Evolutionary conservation across 37 sponge, comb jelly and placozoan genomes (phyloP).

Genomic region (Ianthella basta): DNA sequence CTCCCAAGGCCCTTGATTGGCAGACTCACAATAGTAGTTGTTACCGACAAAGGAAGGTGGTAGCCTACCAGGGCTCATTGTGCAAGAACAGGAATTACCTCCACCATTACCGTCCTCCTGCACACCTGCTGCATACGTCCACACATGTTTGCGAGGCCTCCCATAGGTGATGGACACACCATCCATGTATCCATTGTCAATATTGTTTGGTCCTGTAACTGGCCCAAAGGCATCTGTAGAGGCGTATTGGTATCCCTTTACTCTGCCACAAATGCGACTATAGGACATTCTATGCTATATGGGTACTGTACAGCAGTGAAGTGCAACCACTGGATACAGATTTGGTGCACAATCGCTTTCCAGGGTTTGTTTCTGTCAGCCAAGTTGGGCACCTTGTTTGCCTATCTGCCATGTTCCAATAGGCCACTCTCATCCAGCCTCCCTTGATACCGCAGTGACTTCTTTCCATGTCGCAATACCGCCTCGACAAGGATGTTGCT

Average conservation of each 20-base stretch:
- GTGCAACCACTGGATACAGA: constrained; percentile 19
- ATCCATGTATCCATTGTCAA: background rate
- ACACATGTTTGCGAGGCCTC: background rate
- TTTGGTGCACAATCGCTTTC: constrained; percentile 2
- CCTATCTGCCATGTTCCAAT: background rate
- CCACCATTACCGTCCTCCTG: background rate
- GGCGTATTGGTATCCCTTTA: too few species aligned
- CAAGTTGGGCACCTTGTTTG: background rate
- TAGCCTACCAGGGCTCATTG: background rate
- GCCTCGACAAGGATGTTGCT: background rate
- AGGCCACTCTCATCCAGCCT: constrained; percentile 24
- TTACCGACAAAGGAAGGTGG: constrained; percentile 7
- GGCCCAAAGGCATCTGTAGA: background rate
- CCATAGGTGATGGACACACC: constrained; percentile 4
- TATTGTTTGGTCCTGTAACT: background rate
- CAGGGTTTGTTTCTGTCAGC: background rate
- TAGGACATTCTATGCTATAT: too few species aligned
- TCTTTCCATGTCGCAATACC: constrained; percentile 6
- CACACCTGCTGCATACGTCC: background rate
- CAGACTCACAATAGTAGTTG: constrained; percentile 8
- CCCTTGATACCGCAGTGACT: constrained; percentile 1
- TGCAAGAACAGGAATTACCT: constrained; percentile 1
- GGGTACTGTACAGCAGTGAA: too few species aligned
- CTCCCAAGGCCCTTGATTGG: background rate
- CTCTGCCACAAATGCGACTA: too few species aligned